phyloP scores from a whole-genome alignment of 2,113 vertebrate genomes.

The Salvelinus namaycush region DNA sequence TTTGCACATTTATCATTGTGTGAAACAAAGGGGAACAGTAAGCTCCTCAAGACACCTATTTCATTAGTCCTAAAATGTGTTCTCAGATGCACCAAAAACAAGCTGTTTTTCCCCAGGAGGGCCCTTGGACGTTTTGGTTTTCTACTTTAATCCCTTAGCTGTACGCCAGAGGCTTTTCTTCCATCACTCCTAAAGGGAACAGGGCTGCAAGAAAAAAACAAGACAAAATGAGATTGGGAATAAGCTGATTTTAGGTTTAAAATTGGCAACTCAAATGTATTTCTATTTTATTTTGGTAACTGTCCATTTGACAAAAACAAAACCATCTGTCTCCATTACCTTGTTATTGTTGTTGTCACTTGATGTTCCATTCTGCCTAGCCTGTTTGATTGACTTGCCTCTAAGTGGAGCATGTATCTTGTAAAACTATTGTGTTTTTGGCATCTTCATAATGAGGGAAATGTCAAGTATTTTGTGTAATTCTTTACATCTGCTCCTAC shows the following conservation, averaged over 20 bases:
- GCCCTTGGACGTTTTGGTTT: conserved; percentile 21
- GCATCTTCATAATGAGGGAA: no score
- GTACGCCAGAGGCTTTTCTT: conserved; percentile 31
- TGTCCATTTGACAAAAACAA: conserved; percentile 56
- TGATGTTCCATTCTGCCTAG: background rate
- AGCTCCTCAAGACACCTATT: conserved; percentile 25
- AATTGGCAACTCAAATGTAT: conserved; percentile 60
- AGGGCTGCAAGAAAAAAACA: conserved; percentile 47
- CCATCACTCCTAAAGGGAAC: conserved; percentile 3
- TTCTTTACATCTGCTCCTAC: no score
- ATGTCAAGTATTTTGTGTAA: no score
- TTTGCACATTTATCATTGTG: conserved; percentile 21
- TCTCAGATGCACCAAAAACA: conserved; percentile 13
- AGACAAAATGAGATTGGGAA: conserved; percentile 66
- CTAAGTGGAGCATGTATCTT: background rate
- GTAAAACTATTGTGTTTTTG: no score
- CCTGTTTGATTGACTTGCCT: background rate
- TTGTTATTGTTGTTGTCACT: conserved; percentile 21
- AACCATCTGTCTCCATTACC: conserved; percentile 57
- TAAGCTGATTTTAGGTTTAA: conserved; percentile 76
- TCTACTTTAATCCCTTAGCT: conserved; percentile 49
- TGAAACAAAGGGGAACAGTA: conserved; percentile 17
- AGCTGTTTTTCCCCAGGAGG: conserved; percentile 33
- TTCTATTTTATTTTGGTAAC: conserved; percentile 42
- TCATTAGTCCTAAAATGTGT: conserved; percentile 25